Conservation (phyloP, 2,113 vertebrate species). For the Eonycteris spelaea region DNA sequence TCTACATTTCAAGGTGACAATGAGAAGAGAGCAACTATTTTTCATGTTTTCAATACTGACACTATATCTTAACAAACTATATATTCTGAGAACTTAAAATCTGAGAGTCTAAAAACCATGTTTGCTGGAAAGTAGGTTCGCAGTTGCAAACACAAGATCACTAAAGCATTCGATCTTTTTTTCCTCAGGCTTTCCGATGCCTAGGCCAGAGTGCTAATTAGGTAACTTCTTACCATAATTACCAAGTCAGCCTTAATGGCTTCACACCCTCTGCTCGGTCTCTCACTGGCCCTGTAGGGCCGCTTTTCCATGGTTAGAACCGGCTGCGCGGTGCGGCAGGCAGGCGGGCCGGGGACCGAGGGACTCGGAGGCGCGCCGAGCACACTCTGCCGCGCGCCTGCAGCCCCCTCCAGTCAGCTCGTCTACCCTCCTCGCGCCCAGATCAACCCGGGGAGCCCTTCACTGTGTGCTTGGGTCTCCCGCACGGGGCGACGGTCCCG, state of each 20-base stretch:
- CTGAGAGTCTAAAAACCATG: neutral
- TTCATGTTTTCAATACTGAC: neutral
- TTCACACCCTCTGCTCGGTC: neutral
- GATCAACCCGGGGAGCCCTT: neutral
- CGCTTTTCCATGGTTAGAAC: conserved; percentile 35
- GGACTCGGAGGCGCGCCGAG: neutral
- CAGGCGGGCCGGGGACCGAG: neutral
- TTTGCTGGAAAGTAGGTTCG: neutral
- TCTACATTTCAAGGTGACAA: neutral
- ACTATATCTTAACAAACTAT: neutral
- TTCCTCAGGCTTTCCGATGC: fast-evolving
- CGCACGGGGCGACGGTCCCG: neutral
- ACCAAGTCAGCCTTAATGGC: conserved; percentile 36
- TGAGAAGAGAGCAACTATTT: neutral
- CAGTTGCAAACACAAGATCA: neutral
- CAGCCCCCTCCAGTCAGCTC: neutral
- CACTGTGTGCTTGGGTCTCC: neutral
- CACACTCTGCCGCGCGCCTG: neutral
- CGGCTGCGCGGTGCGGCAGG: neutral
- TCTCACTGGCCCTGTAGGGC: neutral
- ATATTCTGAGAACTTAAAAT: neutral
- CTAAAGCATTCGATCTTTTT: neutral
- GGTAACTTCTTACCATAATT: conserved; percentile 62
- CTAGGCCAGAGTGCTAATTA: conserved; percentile 56
- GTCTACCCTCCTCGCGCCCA: neutral